phyloP scores from a whole-genome alignment of 2,888 invertebrate species.

The Archips crataeganus region DNA sequence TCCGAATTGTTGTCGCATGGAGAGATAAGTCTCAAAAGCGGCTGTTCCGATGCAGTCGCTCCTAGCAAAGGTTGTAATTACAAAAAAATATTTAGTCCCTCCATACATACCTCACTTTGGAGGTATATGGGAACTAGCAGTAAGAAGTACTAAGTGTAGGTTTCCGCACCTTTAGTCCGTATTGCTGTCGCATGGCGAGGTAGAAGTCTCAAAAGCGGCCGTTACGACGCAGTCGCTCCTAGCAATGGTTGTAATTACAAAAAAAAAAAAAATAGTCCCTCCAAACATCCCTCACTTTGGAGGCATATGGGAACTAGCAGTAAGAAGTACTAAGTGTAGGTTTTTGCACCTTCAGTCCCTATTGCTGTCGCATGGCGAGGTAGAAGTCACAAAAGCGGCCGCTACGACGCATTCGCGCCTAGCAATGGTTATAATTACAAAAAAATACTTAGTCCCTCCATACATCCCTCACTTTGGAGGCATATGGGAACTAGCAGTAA shows the following conservation, averaged over 20 bases:
- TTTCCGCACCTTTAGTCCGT: constrained; percentile 89
- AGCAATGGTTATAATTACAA: constrained; percentile 91
- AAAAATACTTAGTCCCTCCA: too few species aligned
- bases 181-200: constrained; percentile 91
- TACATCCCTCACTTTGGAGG: too few species aligned
- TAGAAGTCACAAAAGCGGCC: constrained; percentile 95
- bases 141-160: neutral
- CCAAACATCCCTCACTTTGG: neutral
- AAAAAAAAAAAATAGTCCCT: neutral
- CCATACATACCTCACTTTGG: neutral
- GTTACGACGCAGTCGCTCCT: constrained; percentile 93
- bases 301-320: neutral
- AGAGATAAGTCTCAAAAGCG: too few species aligned
- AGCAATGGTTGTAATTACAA: constrained; percentile 84
- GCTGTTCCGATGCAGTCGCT: too few species aligned
- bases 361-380: constrained; percentile 91
- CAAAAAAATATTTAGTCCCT: neutral
- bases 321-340: neutral
- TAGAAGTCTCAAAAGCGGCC: constrained; percentile 95
- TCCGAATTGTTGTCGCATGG: too few species aligned
- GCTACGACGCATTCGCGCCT: constrained; percentile 93
- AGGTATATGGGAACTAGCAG: neutral
- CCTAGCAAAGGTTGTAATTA: too few species aligned
- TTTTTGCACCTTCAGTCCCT: constrained; percentile 89
- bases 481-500: too few species aligned